Evolutionary conservation across 1,140 invertebrate genomes (phyloP).

Genomic region (Papilio aristodemus): DNA sequence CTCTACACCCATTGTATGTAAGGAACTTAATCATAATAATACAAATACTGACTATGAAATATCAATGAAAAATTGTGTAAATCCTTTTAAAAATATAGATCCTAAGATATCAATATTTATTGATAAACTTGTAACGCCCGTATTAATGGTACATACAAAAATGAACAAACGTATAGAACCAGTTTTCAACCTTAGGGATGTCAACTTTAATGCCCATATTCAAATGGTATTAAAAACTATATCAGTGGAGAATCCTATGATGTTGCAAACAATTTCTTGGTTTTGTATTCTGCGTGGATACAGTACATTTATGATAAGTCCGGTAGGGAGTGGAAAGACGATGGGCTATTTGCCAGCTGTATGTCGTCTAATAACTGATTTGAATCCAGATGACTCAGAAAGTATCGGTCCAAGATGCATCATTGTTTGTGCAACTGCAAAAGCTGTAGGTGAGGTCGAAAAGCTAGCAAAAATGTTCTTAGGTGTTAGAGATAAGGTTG

Average conservation of each 20-base stretch:
- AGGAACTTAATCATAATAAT: slow-evolving; percentile 1
- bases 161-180: slow-evolving; percentile 59
- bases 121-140: slow-evolving; percentile 61
- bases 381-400: slow-evolving; percentile 35
- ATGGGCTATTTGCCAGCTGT: slow-evolving; percentile 78
- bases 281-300: slow-evolving; percentile 70
- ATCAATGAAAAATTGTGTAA: slow-evolving; percentile 47
- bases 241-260: slow-evolving; percentile 53
- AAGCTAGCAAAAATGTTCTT: slow-evolving; percentile 56
- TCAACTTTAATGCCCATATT: slow-evolving; percentile 59
- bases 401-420: slow-evolving; percentile 58
- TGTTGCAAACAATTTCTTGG: slow-evolving; percentile 77
- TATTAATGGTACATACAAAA: slow-evolving; percentile 70
- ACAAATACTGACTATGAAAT: slow-evolving; percentile 10
- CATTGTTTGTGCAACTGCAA: slow-evolving; percentile 66
- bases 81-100: slow-evolving; percentile 67
- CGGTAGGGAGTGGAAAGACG: slow-evolving; percentile 76
- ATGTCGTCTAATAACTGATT: slow-evolving; percentile 67
- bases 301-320: slow-evolving; percentile 73
- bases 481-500: slow-evolving; percentile 45
- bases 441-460: slow-evolving; percentile 54
- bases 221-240: slow-evolving; percentile 55
- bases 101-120: slow-evolving; percentile 60
- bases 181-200: slow-evolving; percentile 49
- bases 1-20: slow-evolving; percentile 23